These are phyloP conservation scores for Catonia carolina DNA, from an alignment of 2,888 invertebrate species.

Conservation along the genomic window DNA sequence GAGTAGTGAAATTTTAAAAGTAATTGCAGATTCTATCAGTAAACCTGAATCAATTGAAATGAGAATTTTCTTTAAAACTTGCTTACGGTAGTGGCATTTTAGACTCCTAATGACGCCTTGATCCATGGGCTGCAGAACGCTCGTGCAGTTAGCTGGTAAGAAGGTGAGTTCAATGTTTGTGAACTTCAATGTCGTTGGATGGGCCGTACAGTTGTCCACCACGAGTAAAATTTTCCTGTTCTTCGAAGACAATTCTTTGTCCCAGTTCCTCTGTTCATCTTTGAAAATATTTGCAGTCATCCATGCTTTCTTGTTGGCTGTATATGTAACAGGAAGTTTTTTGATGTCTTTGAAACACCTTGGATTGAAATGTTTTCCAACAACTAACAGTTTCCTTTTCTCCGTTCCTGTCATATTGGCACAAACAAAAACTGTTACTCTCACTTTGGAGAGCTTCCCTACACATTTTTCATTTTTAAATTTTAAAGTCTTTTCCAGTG, in stretches of 20 bases:
- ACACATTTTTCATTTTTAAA: slow-evolving; percentile 37
- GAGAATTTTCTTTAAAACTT: no score
- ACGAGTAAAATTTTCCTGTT: slow-evolving; percentile 36
- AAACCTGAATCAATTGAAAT: no score
- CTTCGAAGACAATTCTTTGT: slow-evolving; percentile 29
- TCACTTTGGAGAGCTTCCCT: slow-evolving; percentile 36
- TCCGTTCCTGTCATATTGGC: slow-evolving; percentile 38
- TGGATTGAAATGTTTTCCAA: slow-evolving; percentile 38
- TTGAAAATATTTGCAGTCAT: slow-evolving; percentile 17
- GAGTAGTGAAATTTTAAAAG: no score
- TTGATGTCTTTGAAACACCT: no score
- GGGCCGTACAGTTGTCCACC: slow-evolving; percentile 32
- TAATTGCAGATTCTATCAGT: no score
- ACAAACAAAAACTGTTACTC: slow-evolving; percentile 38
- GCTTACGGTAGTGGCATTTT: no score
- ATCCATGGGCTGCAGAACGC: slow-evolving; percentile 20
- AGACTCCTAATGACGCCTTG: slow-evolving; percentile 22
- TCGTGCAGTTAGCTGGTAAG: slow-evolving; percentile 19
- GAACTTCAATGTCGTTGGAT: slow-evolving; percentile 24
- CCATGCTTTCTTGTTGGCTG: slow-evolving; percentile 13
- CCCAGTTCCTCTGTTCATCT: slow-evolving; percentile 32
- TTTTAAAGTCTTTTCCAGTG: slow-evolving; percentile 34
- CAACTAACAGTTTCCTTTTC: slow-evolving; percentile 38
- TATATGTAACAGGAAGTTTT: slow-evolving; percentile 14
- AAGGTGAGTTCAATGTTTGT: slow-evolving; percentile 34